phyloP scores from a whole-genome alignment of 2,113 vertebrate species.

The Rhinopomastus cyanomelas region DNA sequence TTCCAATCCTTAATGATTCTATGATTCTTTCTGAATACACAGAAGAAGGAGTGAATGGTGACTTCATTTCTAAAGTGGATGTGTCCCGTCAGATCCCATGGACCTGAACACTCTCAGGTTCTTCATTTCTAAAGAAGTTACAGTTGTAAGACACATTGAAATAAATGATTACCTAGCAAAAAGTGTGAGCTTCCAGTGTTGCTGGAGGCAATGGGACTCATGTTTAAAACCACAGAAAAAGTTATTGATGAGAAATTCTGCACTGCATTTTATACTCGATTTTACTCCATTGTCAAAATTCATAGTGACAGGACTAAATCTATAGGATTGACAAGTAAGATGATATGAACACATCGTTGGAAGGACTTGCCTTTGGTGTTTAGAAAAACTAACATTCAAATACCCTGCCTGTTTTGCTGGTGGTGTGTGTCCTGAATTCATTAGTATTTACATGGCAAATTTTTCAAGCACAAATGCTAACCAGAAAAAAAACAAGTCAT shows the following conservation, averaged over 20 bases:
- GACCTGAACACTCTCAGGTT: too few relatives aligned
- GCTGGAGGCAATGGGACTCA: background rate
- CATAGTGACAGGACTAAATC: background rate
- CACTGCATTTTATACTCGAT: background rate
- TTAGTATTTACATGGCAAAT: background rate
- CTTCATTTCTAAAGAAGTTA: conserved; percentile 4
- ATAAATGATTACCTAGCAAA: background rate
- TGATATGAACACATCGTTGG: background rate
- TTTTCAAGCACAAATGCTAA: background rate
- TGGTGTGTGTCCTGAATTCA: background rate
- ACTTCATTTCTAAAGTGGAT: conserved; percentile 21
- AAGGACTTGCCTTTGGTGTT: background rate
- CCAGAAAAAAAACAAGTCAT: background rate
- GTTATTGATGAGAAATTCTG: background rate
- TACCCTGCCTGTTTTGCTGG: background rate
- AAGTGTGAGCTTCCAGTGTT: background rate
- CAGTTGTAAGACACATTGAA: background rate
- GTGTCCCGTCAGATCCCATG: too few relatives aligned
- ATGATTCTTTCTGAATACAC: background rate
- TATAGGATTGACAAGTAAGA: background rate
- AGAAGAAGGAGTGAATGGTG: background rate
- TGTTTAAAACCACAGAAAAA: background rate
- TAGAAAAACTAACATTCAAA: background rate
- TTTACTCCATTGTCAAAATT: background rate
- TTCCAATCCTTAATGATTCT: too few relatives aligned